Evolutionary conservation across 2,113 vertebrate genomes (phyloP), one percentile per base, ranked within the genome.

Genomic region (Labrus mixtus): DNA sequence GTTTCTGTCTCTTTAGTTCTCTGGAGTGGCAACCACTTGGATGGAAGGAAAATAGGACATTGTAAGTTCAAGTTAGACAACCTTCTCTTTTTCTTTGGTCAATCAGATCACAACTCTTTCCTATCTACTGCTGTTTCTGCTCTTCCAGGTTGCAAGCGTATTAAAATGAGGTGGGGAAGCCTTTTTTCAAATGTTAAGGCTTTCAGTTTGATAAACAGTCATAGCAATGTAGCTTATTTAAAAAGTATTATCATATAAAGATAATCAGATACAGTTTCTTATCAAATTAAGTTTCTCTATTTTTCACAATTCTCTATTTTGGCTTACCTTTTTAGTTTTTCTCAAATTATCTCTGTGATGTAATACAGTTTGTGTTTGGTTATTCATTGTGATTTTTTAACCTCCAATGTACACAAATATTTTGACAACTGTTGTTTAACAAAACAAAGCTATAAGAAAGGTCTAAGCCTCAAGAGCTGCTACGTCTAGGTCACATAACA

Each of bases 11-110:
- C 91, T 94, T 89, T 93, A 94, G 92, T 94, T 94, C 90, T 91
- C 92, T 95, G 94, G 94, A 94, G 89, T 93, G 94, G 93, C 89
- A 93, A 91, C 93, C 93, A 94, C 93, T 86, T 93, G 93, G 92
- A 93, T 88, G 94, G 94, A 85, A 93, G 91, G 87, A 94, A 94
- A 94, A 94, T 94, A 89, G 92, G 92, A 94, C 93, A 94, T 93
- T 94, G 93, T 95, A 92, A 94, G 93, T 94, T 85, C 81, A 88
- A 89, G 87, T 89, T 93, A 88, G 86, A 87, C 69, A 89, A 84
- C 83, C 92, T 91, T 87, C 62, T 90, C 78, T 93, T 92, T 89
- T 91, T 84, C 79, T 93, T 90, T 89, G 87, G 87, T 92, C 81
- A 85, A 87, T 89, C 76, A 65, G 58, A 71, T 82, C 72, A 70